A percentile compares a stretch with the other conserved stretches of the same genome.
Conservation (phyloP, 2,113 vertebrate genomes). For the Stigmatopora argus region DNA sequence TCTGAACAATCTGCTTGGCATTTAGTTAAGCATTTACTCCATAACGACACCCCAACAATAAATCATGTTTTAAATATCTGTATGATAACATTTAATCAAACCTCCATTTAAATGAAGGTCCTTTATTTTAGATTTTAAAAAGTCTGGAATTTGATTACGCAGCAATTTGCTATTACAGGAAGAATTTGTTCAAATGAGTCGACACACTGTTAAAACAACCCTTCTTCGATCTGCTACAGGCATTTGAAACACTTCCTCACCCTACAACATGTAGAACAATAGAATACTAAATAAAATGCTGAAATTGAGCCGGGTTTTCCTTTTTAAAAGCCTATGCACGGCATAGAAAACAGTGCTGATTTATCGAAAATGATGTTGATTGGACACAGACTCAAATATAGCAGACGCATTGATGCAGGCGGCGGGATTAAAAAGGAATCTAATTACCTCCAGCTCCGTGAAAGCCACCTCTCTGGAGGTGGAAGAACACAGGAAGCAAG, state of each 20-base stretch:
- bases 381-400: constrained; percentile 69
- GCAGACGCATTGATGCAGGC: constrained; percentile 57
- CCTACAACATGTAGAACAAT: constrained; percentile 22
- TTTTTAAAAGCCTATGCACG: constrained; percentile 23
- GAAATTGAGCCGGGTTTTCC: constrained; percentile 44
- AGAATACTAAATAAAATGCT: constrained; percentile 19
- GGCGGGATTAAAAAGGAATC: constrained; percentile 66
- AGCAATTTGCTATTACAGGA: not conserved
- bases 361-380: constrained; percentile 46
- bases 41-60: too few relatives aligned
- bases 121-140: constrained; percentile 6
- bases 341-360: not conserved
- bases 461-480: constrained; percentile 59
- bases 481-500: constrained; percentile 22
- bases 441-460: constrained; percentile 66
- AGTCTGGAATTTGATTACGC: constrained; percentile 2
- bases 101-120: constrained; percentile 3
- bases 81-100: too few relatives aligned
- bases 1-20: too few relatives aligned
- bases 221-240: constrained; percentile 22
- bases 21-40: too few relatives aligned
- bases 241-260: constrained; percentile 25
- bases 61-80: too few relatives aligned
- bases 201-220: not conserved
- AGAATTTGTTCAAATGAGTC: not conserved